Evolutionary conservation across 2,797 vertebrate species (phyloP), one percentile per base, ranked within the genome.

Genomic region (Anguilla pacifica): DNA sequence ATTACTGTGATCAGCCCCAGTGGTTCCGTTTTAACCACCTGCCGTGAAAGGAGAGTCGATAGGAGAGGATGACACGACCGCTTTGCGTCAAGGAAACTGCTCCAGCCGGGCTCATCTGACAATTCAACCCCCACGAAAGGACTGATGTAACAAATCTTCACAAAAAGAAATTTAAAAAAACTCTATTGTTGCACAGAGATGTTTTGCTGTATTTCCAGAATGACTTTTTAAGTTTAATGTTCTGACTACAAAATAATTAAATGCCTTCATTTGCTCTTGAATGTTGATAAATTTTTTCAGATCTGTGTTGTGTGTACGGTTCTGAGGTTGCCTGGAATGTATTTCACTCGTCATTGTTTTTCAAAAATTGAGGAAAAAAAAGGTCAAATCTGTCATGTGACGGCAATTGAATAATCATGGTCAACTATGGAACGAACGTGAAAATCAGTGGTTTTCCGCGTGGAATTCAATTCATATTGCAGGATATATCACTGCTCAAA

Each of bases 181-280:
- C 2, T 15, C 4, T 81, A 46, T 49, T 81, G 77, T 49, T 81
- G 77, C 43, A 81, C 77, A 81, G 77, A 81, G 77, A 81, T 49
- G 39, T 81, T 46, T 77, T 81, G 77, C 43, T 81, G 43, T 46
- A 81, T 81, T 81, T 81, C 39, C 77, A 81, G 77, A 49, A 46
- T 81, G 39, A 81, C 77, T 25, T 81, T 49, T 81, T 81, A 49
- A 81, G 77, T 81, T 81, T n/a, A 49, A 81, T 81, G 43, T 81
- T 81, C 77, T n/a, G 77, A 25, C 77, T 81, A 22, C 39, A 81
- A 81, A 81, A 81, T 46, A 49, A 81, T 81, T 81, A 81, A 81
- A 81, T 81, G 43, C 39, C 77, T 81, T 81, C 77, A 46, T 81
- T 81, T 81, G 19, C 77, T 81, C 77, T 81, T 81, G 77, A 81